Evolutionary conservation across 2,888 invertebrate species (phyloP).

Genomic region (Macrophya alboannulata): DNA sequence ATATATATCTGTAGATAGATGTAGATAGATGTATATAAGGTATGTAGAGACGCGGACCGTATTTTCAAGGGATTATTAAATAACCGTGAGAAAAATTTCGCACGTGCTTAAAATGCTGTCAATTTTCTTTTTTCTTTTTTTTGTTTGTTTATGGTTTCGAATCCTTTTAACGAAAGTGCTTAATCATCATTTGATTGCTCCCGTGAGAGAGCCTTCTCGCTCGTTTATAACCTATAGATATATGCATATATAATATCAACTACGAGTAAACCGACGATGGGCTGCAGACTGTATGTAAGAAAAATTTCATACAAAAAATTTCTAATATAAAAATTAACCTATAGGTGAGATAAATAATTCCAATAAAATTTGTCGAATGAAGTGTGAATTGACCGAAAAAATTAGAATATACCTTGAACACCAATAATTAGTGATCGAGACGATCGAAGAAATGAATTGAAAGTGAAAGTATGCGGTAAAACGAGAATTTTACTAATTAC

Average conservation of each 20-base stretch:
- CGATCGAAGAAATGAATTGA: not conserved
- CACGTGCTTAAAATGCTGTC: constrained; percentile 5
- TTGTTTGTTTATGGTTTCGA: not conserved
- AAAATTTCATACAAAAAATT: not conserved
- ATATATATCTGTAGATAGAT: too few relatives aligned
- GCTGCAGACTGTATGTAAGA: too few relatives aligned
- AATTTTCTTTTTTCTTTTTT: not conserved
- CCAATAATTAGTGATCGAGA: too few relatives aligned
- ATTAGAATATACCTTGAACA: not conserved
- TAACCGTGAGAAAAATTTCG: not conserved
- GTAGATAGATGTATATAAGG: not conserved
- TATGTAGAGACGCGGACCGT: not conserved
- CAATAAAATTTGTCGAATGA: not conserved
- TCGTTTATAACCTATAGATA: not conserved
- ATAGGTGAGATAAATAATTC: not conserved
- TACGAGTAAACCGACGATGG: too few relatives aligned
- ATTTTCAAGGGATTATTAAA: not conserved
- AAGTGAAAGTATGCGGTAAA: not conserved
- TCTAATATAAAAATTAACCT: not conserved
- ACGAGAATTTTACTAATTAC: not conserved
- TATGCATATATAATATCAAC: not conserved
- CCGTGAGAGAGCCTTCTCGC: not conserved
- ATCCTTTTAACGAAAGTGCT: constrained; percentile 15
- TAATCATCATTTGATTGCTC: constrained; percentile 24
- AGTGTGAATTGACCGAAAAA: not conserved